phyloP scores from a whole-genome alignment of 2,113 vertebrate genomes.

The Poeciliopsis turrubarensis region DNA sequence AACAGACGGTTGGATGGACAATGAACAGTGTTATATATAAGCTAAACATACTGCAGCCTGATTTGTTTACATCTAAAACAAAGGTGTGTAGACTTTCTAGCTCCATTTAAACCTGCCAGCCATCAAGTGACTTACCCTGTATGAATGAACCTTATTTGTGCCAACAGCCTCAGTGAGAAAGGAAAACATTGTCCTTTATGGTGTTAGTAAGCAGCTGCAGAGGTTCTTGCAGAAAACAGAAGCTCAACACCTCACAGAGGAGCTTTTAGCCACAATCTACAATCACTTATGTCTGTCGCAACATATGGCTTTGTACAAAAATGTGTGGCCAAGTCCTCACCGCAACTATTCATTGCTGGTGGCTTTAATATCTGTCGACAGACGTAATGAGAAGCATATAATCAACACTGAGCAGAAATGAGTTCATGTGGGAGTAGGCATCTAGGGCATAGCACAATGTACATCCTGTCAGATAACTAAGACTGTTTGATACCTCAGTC shows the following conservation, averaged over 20 bases:
- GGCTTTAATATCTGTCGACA: background rate
- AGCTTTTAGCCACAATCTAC: slow-evolving; percentile 14
- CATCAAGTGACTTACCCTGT: too few species aligned
- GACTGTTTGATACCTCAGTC: background rate
- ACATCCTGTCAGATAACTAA: slow-evolving; percentile 14
- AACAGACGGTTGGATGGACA: too few species aligned
- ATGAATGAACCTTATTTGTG: background rate
- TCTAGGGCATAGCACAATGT: slow-evolving; percentile 13
- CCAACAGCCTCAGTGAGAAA: background rate
- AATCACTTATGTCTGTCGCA: background rate
- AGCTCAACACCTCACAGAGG: background rate
- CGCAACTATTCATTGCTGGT: slow-evolving; percentile 10
- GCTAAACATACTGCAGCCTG: too few species aligned
- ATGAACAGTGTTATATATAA: too few species aligned
- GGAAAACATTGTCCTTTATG: background rate
- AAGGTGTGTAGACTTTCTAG: too few species aligned
- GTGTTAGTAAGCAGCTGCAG: background rate
- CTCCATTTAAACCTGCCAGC: too few species aligned
- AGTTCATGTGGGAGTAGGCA: background rate
- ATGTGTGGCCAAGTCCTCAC: slow-evolving; percentile 22
- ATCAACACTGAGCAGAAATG: slow-evolving; percentile 3
- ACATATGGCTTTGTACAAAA: slow-evolving; percentile 17
- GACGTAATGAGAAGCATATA: slow-evolving; percentile 7
- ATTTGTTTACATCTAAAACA: too few species aligned
- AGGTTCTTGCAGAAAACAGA: background rate